Conservation (phyloP, 2,113 vertebrate genomes). For the Tiliqua scincoides region DNA sequence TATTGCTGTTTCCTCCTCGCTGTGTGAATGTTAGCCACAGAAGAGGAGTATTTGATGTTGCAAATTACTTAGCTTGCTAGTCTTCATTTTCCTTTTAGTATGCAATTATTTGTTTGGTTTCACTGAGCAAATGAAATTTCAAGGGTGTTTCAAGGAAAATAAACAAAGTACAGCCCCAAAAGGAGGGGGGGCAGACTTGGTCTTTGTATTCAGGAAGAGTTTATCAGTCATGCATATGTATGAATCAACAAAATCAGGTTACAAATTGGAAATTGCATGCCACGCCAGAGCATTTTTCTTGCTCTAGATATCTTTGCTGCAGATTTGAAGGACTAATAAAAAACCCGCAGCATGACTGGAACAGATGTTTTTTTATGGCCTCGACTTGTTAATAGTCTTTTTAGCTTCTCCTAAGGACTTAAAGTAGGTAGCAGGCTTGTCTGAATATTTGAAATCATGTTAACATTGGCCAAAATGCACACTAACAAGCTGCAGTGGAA, state of each 20-base stretch:
- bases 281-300: constrained; percentile 78
- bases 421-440: constrained; percentile 75
- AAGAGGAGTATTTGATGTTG: constrained; percentile 76
- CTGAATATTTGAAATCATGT: constrained; percentile 81
- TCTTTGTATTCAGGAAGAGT: constrained; percentile 75
- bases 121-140: constrained; percentile 81
- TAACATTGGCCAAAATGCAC: constrained; percentile 78
- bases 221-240: constrained; percentile 82
- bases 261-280: constrained; percentile 80
- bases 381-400: constrained; percentile 79
- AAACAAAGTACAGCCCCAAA: constrained; percentile 75
- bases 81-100: constrained; percentile 76
- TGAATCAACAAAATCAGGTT: constrained; percentile 82
- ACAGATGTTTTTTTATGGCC: constrained; percentile 86
- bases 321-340: constrained; percentile 85
- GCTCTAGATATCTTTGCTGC: constrained; percentile 81
- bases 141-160: constrained; percentile 82
- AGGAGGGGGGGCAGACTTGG: background rate
- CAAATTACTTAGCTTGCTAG: constrained; percentile 76
- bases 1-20: constrained; percentile 69
- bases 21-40: constrained; percentile 71
- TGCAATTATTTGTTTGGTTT: constrained; percentile 84
- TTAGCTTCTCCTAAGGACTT: constrained; percentile 82
- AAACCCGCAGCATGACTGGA: constrained; percentile 84
- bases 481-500: constrained; percentile 79